Percentiles rank a stretch among this genome's conserved stretches.
phyloP scores from a whole-genome alignment of 1,140 invertebrate genomes.

The Atta texana region DNA sequence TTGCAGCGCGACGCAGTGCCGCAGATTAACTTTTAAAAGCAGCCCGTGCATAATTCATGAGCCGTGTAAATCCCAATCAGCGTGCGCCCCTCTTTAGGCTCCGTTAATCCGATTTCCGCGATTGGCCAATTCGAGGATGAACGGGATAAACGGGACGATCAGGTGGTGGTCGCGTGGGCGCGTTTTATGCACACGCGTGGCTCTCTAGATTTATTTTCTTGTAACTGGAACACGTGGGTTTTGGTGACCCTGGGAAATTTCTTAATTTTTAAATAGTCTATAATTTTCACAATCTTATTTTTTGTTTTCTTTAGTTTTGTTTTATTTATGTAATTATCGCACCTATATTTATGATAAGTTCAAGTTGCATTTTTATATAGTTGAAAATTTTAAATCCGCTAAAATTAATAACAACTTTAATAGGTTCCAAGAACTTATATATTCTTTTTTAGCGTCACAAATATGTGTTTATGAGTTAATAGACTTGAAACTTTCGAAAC shows the following conservation, averaged over 20 bases:
- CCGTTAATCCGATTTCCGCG: constrained; percentile 23
- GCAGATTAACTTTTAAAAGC: constrained; percentile 32
- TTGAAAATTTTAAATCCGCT: no score
- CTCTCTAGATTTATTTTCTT: background rate
- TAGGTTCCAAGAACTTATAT: no score
- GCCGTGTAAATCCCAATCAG: constrained; percentile 41
- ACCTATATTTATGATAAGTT: no score
- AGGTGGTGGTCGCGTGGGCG: background rate
- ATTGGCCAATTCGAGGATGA: constrained; percentile 4
- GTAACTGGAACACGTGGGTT: no score
- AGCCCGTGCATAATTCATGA: constrained; percentile 44
- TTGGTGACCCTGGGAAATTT: no score
- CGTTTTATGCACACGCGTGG: background rate
- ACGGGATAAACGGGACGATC: background rate
- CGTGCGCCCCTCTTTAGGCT: background rate
- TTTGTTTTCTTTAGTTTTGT: no score
- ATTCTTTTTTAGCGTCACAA: no score
- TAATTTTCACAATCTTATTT: no score
- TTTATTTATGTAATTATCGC: no score
- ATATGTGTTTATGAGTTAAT: background rate
- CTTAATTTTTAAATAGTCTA: no score
- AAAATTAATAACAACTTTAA: no score
- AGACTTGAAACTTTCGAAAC: background rate
- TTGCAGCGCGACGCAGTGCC: background rate
- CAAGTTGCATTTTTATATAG: no score